Conservation (phyloP, 2,888 invertebrate genomes). For the Nemotelus nigrinus region DNA sequence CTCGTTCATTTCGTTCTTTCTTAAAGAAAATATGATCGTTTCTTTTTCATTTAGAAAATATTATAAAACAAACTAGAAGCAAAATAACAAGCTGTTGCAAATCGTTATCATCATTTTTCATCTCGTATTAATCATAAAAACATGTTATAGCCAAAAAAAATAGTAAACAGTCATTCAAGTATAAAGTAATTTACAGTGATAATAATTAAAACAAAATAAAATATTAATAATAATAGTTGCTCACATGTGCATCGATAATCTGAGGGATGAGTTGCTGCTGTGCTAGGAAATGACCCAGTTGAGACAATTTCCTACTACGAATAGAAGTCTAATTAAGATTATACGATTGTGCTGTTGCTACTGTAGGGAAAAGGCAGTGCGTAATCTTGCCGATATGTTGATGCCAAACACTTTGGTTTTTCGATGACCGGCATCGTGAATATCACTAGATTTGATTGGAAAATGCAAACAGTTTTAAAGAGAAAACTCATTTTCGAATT, state of each 20-base stretch:
- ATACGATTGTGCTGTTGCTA: too few relatives aligned
- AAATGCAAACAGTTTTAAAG: too few relatives aligned
- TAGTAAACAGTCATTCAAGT: conserved; percentile 38
- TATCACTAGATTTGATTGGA: too few relatives aligned
- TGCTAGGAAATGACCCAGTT: too few relatives aligned
- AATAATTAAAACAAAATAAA: conserved; percentile 22
- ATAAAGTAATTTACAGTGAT: conserved; percentile 34
- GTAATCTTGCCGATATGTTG: too few relatives aligned
- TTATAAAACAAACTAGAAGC: conserved; percentile 37
- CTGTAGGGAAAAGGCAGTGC: too few relatives aligned
- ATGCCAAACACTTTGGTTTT: too few relatives aligned
- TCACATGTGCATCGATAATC: neutral
- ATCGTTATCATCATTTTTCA: conserved; percentile 11
- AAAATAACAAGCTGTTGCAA: conserved; percentile 29
- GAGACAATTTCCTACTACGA: too few relatives aligned
- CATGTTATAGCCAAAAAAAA: conserved; percentile 29
- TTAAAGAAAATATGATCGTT: conserved; percentile 19
- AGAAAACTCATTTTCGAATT: neutral
- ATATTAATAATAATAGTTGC: conserved; percentile 13
- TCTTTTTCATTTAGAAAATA: conserved; percentile 11
- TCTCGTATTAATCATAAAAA: conserved; percentile 35
- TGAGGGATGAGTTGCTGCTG: too few relatives aligned
- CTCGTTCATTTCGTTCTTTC: conserved; percentile 4
- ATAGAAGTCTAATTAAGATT: too few relatives aligned
- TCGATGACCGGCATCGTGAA: too few relatives aligned